Evolutionary conservation across 1,140 invertebrate genomes (phyloP), one percentile per base, ranked within the genome.

Genomic region (Pollicipes pollicipes): DNA sequence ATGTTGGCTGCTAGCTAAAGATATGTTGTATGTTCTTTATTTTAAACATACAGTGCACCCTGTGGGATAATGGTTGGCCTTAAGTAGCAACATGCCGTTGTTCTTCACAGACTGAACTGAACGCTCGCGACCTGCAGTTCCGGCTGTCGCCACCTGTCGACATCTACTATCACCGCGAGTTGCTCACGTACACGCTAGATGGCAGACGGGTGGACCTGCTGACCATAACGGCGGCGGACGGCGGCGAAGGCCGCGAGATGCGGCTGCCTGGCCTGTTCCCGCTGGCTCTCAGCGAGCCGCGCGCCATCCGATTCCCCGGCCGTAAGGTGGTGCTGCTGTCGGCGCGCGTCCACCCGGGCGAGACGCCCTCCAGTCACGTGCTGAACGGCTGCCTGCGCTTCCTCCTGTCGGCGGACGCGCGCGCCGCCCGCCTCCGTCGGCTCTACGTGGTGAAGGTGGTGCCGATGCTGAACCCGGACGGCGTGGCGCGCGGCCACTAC

Each of bases 331-430:
- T 93, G 70, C 91, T 97, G 78, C 81, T 98, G 73, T 92, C 89
- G 71, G 90, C 91, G 6, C 83, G 93, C 75, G 93, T 97, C 68
- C 93, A 97, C 83, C 85, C 93, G 30, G 94, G 93, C 26, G 94
- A 97, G 82, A 94, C 91, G 28, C 94, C 95, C 70, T 90, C 91
- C 10, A 93, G 89, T 78, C 96, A 95, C 83, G 91, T 97, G 26
- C 88, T 97, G 80, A 93, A 95, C 80, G 94, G 95, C 27, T 87
- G 95, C 72, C 81, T 96, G 21, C 88, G 91, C 77, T 87, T 91
- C 63, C 77, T 90, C 69, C 77, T 96, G 8, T 84, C 85, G 72
- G 83, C 85, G 32, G 90, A 93, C 77, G 77, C 78, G 30, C 84
- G 78, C 76, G 91, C 91, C 32, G 79, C 85, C 70, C 81, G 83